Evolutionary conservation across 2,113 vertebrate genomes (phyloP), one percentile per base, ranked within the genome.

Genomic region (Blennius ocellaris): DNA sequence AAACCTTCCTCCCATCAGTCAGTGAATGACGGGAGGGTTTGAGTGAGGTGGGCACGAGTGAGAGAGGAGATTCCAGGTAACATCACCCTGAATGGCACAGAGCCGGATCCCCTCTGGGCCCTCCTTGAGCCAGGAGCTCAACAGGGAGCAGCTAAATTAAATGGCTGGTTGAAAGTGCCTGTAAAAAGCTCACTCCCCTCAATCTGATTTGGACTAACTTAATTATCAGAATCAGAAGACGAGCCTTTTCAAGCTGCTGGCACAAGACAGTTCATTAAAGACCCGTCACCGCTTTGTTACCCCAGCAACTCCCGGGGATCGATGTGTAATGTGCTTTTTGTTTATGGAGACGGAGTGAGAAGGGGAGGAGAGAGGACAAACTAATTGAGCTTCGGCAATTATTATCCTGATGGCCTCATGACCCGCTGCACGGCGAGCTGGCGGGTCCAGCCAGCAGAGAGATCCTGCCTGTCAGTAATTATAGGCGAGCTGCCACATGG

Each of bases 191-290:
- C 61, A 6, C 36, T 58, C 50, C 59, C 6, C 55, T 76, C 75
- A 70, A 81, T 86, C 57, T 53, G 62, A 75, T 88, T 84, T 72
- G 64, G 2, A 73, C 65, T 76, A 76, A 90, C 78, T 89, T 85
- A 63, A 87, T 91, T 88, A 90, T 74, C 70, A 53, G 76, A 75
- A 73, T 76, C 59, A 81, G 57, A 73, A 60, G 65, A 73, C 38
- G 38, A 69, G 80, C 50, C 37, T 68, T 83, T 85, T 76, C 76
- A 36, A 61, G 81, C 78, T 73, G 47, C 68, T 59, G 78, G 81
- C 87, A 72, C 49, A 36, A 73, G 82, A 61, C 80, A 82, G 81
- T 89, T 90, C 87, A 91, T 92, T 89, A 85, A 73, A 70, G 78
- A 81, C 54, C 49, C 21, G 15, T 62, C 59, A 44, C 51, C 3